Base-by-base conservation (phyloP, 2,888 invertebrate species). In the Trisateles emortualis region DNA sequence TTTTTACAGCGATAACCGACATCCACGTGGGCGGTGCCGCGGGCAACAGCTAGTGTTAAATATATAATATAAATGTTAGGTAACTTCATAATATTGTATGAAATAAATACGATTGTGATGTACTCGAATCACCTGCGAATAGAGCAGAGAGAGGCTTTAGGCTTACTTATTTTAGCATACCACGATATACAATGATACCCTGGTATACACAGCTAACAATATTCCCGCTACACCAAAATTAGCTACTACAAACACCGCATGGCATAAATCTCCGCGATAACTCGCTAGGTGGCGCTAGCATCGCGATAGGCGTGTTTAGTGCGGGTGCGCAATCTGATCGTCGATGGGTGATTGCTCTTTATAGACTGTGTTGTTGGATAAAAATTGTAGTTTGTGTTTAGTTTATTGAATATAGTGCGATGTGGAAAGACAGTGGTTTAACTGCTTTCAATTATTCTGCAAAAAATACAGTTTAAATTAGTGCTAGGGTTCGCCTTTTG, bases 191-290 rank as follows among this genome's bases (percentile, higher is more conserved):
- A 5, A 29, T 29, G 8, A 29, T 24, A 24, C 24, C 24, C 6
- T 29, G 3, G 29, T 33, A 14, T 35, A 17, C 4, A 19, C 9
- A 10, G 8, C 11, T 11, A 24, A 11, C 10, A 24, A 35, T 45
- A 32, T 39, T 43, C 11, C 10, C 39, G 43, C 52, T 60, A 56
- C 44, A 66, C 75, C 74, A 76, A 78, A 79, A 78, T 79, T 72
- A 79, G 77, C 66, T 38, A 45, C 66, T 58, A 70, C 69, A 67
- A 72, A 69, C 68, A 55, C 60, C 30, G 13, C 63, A 63, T 71
- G 67, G 78, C 74, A 86, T 85, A 86, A 85, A 86, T 86, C 83
- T 76, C 63, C 61, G 68, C 67, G 83, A 86, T 86, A 84, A 78
- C 79, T 81, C 73, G 59, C 77, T 82, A 83, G 85, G 85, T 83